A percentile compares a stretch with the other conserved stretches of the same genome.
Evolutionary conservation across 2,113 vertebrate species (phyloP).

Genomic region (Anhinga anhinga): DNA sequence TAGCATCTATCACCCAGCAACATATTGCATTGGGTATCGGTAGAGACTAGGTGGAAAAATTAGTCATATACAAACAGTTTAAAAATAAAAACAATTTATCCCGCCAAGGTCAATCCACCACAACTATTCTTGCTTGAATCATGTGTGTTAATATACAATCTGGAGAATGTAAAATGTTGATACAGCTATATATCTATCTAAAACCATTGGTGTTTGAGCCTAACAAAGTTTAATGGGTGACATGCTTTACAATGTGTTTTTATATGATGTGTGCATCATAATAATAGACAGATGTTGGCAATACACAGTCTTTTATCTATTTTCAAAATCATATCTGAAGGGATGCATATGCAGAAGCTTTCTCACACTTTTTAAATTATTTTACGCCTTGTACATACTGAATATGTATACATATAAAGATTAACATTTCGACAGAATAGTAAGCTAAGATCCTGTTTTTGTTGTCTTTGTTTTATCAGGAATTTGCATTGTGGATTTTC

Average conservation of each 20-base stretch:
- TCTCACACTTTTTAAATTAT: neutral
- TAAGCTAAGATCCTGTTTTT: conserved; percentile 9
- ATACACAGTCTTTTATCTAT: neutral
- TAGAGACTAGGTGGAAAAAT: neutral
- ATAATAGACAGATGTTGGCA: neutral
- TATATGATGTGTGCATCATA: neutral
- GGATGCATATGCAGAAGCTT: fast-evolving
- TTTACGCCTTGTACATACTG: neutral
- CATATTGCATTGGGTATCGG: neutral
- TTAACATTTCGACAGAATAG: neutral
- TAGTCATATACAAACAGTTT: neutral
- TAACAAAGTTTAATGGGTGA: neutral
- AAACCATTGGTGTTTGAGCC: neutral
- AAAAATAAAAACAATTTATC: neutral
- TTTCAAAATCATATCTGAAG: neutral
- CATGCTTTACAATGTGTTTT: neutral
- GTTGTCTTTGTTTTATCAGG: conserved; percentile 21
- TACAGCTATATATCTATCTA: neutral
- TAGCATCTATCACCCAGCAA: neutral
- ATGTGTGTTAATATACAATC: neutral
- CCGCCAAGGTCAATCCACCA: neutral
- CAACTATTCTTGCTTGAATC: neutral
- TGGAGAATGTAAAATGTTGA: neutral
- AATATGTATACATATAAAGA: neutral
- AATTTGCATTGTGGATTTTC: neutral